Base-by-base conservation (phyloP, 2,113 vertebrate species). In the Pholis gunnellus region DNA sequence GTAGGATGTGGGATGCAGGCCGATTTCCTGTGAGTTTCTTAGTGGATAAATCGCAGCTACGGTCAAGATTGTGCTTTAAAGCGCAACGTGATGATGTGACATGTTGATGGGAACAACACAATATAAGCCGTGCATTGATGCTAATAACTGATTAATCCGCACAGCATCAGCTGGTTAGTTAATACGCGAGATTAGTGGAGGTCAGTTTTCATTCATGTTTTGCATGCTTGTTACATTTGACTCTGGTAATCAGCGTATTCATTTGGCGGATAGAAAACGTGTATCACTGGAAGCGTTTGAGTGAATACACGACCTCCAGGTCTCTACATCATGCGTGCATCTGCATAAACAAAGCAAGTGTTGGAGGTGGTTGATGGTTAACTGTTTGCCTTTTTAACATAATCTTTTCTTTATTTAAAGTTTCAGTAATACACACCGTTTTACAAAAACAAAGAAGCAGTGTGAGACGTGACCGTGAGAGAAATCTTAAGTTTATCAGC, bases 381-480 rank as follows among this genome's bases (percentile, higher is more conserved):
- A 40, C 9, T 22, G 22, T 63, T 67, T 75, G 34, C 14, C 27
- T 3, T 7, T n/a, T 56, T 29, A 50, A 50, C 18, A 40, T 4
- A 17, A 9, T 82, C 0, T 17, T 25, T 20, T 2, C 20, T 64
- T 60, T 48, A 65, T 86, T 72, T 79, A 40, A 60, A 73, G 25
- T 57, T 10, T 57, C 14, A 20, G 25, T 57, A 36, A 72, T 46
- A 38, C 57, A 64, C 65, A 36, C 27, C 2, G 9, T 2, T n/a
- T 14, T 29, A 25, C 22, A 44, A 13, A 84, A 61, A 63, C 38
- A 79, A 72, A 74, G 38, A 70, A 56, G 29, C 29, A n/a, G 59
- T 0, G 80, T 85, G 75, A 82, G 78, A 83, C 59, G 80, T 59
- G 75, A 73, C 61, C 83, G 75, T 59, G 66, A 64, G 61, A 72